Evolutionary conservation across 2,888 invertebrate genomes (phyloP), one percentile per base, ranked within the genome.

Genomic region (Xestoiulus laeticollis): DNA sequence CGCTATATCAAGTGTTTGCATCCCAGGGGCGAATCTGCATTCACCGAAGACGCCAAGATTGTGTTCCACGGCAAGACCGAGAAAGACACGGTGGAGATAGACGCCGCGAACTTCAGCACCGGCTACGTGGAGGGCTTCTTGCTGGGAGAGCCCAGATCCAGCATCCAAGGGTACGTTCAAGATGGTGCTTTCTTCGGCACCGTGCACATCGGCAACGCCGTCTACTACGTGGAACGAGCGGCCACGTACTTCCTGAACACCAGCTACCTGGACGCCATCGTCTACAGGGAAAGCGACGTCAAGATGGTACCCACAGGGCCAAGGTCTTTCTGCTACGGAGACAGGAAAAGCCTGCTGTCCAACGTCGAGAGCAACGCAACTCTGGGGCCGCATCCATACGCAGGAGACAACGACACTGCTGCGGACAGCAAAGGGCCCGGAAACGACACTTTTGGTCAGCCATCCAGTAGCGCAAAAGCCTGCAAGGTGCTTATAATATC

Each of bases 181-280:
- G 83, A 83, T 4, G 87, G 87, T 12, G 33, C 33, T 26, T 87
- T 87, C 48, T 33, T 43, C 48, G 87, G 87, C 19, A 33, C 82
- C 22, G 38, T 87, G 16, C 8, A 3, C 33, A 22, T 6, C 4
- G 14, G 14, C 8, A 30, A 68, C 12, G 68, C 16, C n/a, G 10
- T 14, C 19, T 87, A 12, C 78, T 87, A 44, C 32, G 38, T 87
- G 19, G 87, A 87, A 33, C 68, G 83, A 1, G 83, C 44, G 14
- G 16, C 22, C 30, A 38, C 12, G 6, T 87, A 33, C 68, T 82
- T 87, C 16, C 16, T 43, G 22, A 26, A 83, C 38, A n/a, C 44
- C 82, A n/a, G 30, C 5, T 22, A 43, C n/a, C 5, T 26, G 19
- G 87, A 87, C 30, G 87, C 44, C 43, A 44, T 87, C 43, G 32